A percentile compares a stretch with the other conserved stretches of the same genome.
Evolutionary conservation across 2,797 vertebrate genomes (phyloP).

Genomic region (Micromesistius poutassou): DNA sequence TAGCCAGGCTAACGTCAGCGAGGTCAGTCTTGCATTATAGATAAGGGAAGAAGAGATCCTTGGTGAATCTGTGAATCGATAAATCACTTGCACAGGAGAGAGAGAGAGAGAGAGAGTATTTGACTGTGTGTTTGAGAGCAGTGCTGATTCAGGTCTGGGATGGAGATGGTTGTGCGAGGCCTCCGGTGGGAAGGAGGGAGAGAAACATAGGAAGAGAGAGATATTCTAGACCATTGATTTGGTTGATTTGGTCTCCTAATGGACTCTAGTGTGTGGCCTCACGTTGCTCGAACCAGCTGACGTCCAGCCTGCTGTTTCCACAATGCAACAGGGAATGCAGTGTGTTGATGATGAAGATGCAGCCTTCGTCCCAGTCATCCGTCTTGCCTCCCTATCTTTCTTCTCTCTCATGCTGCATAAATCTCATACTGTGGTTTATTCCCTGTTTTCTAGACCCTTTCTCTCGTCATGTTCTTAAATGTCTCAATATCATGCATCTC

Average conservation of each 20-base stretch:
- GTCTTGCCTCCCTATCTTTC: neutral
- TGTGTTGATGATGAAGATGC: neutral
- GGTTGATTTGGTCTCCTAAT: conserved; percentile 48
- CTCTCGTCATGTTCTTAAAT: too few species aligned
- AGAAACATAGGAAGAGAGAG: neutral
- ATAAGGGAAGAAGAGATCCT: conserved; percentile 49
- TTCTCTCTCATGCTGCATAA: too few species aligned
- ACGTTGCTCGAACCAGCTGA: conserved; percentile 17
- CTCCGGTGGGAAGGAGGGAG: conserved; percentile 30
- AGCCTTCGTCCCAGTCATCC: neutral
- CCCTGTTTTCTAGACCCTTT: too few species aligned
- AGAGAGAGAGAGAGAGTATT: conserved; percentile 16
- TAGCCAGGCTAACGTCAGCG: too few species aligned
- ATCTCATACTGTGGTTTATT: too few species aligned
- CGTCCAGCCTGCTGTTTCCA: neutral
- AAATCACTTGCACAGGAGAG: conserved; percentile 34
- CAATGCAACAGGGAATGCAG: neutral
- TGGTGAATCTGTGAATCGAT: conserved; percentile 32
- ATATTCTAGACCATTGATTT: conserved; percentile 63
- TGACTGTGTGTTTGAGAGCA: neutral
- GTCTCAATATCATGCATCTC: too few species aligned
- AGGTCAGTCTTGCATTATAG: conserved; percentile 58
- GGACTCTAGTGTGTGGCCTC: conserved; percentile 35
- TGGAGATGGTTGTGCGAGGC: conserved; percentile 29
- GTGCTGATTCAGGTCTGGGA: conserved; percentile 20